Evolutionary conservation across 2,888 invertebrate species (phyloP).

Genomic region (Helobdella robusta): DNA sequence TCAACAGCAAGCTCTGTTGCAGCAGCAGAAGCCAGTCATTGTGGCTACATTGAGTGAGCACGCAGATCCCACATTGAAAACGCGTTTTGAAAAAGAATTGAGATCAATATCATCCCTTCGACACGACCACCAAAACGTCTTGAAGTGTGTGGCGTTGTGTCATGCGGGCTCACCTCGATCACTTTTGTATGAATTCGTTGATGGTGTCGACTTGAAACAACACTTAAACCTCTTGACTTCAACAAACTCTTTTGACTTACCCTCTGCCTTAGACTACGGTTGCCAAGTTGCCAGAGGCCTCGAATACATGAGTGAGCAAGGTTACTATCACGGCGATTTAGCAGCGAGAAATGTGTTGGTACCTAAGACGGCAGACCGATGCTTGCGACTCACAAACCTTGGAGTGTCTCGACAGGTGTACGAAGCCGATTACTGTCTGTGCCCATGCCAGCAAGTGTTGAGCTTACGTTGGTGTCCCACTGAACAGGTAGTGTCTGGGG

Average conservation of each 20-base stretch:
- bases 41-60: slow-evolving; percentile 14
- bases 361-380: neutral
- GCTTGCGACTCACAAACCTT: slow-evolving; percentile 16
- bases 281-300: slow-evolving; percentile 17
- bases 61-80: slow-evolving; percentile 7
- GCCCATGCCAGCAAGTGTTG: slow-evolving; percentile 15
- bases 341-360: slow-evolving; percentile 19
- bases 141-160: slow-evolving; percentile 16
- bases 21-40: slow-evolving; percentile 12
- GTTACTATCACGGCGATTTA: slow-evolving; percentile 21
- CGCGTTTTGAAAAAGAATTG: slow-evolving; percentile 14
- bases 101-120: slow-evolving; percentile 4
- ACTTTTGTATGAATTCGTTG: slow-evolving; percentile 20
- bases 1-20: neutral
- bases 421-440: slow-evolving; percentile 17
- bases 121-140: slow-evolving; percentile 16
- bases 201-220: slow-evolving; percentile 22
- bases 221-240: neutral
- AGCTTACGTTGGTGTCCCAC: slow-evolving; percentile 24
- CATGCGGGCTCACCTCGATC: slow-evolving; percentile 11
- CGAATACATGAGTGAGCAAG: slow-evolving; percentile 19
- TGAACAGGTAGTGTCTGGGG: slow-evolving; percentile 35
- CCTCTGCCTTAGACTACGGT: slow-evolving; percentile 19
- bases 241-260: neutral
- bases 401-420: slow-evolving; percentile 16